phyloP scores from a whole-genome alignment of 2,797 vertebrate genomes.

The Ibycter americanus region DNA sequence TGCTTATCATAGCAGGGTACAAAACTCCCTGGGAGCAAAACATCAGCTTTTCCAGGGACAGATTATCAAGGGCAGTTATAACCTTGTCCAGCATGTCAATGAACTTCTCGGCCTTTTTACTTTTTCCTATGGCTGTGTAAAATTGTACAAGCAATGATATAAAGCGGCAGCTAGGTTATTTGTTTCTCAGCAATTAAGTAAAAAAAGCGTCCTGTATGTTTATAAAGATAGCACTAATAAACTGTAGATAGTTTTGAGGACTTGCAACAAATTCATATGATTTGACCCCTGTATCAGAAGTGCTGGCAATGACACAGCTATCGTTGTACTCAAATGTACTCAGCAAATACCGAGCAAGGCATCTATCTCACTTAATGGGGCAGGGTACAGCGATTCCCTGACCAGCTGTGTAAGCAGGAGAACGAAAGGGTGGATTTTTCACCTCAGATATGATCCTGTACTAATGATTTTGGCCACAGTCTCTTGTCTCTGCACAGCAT shows the following conservation, averaged over 20 bases:
- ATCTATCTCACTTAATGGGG: background rate
- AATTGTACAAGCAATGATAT: background rate
- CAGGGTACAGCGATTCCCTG: background rate
- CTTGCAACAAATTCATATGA: background rate
- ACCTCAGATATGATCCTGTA: background rate
- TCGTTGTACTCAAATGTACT: background rate
- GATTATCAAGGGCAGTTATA: slow-evolving; percentile 27
- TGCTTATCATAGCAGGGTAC: slow-evolving; percentile 65
- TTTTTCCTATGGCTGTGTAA: background rate
- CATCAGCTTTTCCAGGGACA: slow-evolving; percentile 67
- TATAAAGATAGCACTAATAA: background rate
- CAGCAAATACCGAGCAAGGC: background rate
- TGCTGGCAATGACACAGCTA: background rate
- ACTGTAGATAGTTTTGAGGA: background rate
- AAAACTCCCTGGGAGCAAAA: slow-evolving; percentile 66
- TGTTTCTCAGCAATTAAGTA: background rate
- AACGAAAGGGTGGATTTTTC: background rate
- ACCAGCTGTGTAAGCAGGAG: background rate
- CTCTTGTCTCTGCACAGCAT: background rate
- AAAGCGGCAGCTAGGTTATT: background rate
- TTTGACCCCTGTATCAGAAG: background rate
- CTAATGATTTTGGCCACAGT: background rate
- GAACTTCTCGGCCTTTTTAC: background rate
- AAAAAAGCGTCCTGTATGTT: background rate
- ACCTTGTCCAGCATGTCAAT: background rate